Conservation (phyloP, 1,140 invertebrate genomes). For the Cyphomyrmex costatus region DNA sequence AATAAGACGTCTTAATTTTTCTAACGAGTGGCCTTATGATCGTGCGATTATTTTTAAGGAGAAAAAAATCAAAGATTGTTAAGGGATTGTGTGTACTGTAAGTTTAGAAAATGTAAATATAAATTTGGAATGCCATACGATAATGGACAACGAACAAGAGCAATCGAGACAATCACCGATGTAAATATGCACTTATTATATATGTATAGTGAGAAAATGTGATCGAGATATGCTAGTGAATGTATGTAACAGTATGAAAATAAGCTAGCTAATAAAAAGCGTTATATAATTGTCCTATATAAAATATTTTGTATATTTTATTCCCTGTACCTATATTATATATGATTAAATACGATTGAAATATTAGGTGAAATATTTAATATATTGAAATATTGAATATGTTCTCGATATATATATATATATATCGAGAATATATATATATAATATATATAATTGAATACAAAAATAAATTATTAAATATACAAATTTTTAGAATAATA, state of each 20-base stretch:
- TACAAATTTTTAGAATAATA: too few relatives aligned
- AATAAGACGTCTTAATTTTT: background rate
- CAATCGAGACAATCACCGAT: slow-evolving; percentile 47
- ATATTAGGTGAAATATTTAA: background rate
- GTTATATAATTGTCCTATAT: slow-evolving; percentile 61
- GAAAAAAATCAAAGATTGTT: slow-evolving; percentile 78
- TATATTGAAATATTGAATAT: too few relatives aligned
- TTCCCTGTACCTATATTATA: slow-evolving; percentile 1
- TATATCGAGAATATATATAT: background rate
- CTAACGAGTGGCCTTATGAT: slow-evolving; percentile 24
- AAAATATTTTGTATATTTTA: slow-evolving; percentile 15
- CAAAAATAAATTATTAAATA: background rate
- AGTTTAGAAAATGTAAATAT: slow-evolving; percentile 80
- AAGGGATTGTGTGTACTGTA: slow-evolving; percentile 70
- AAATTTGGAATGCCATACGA: slow-evolving; percentile 66
- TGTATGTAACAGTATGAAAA: slow-evolving; percentile 73
- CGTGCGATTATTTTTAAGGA: slow-evolving; percentile 56
- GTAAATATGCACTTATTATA: slow-evolving; percentile 46
- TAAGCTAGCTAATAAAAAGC: slow-evolving; percentile 67
- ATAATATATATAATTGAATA: background rate
- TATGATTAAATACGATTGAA: background rate
- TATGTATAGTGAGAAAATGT: slow-evolving; percentile 80
- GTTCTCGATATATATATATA: too few relatives aligned
- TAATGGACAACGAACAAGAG: slow-evolving; percentile 51
- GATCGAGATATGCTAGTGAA: slow-evolving; percentile 85